Evolutionary conservation across 2,888 invertebrate species (phyloP).

Genomic region (Trichacis sp.): DNA sequence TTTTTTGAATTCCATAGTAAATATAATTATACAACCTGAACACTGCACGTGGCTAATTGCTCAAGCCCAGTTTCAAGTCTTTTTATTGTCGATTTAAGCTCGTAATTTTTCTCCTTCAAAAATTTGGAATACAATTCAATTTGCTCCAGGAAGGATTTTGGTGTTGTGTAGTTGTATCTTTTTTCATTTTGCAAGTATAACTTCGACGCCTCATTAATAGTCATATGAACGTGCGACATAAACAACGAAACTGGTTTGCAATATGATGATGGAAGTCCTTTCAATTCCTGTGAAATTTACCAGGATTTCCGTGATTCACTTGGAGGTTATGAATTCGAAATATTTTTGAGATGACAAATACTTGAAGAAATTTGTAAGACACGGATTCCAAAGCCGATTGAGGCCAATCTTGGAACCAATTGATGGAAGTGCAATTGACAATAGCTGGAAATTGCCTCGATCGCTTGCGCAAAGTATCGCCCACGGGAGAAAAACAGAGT

Average conservation of each 20-base stretch:
- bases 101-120: conserved; percentile 75
- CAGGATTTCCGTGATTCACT: not conserved
- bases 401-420: conserved; percentile 99
- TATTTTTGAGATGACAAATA: conserved; percentile 55
- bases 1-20: not conserved
- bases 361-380: conserved; percentile 84
- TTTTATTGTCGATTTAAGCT: conserved; percentile 80
- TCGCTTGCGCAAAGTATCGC: conserved; percentile 86
- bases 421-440: conserved; percentile 91
- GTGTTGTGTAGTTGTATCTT: conserved; percentile 95
- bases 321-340: not conserved
- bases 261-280: conserved; percentile 63
- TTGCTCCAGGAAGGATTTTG: conserved; percentile 94
- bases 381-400: conserved; percentile 91
- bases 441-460: conserved; percentile 94
- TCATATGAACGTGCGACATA: conserved; percentile 91
- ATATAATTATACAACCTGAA: conserved; percentile 73
- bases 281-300: conserved; percentile 70
- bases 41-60: conserved; percentile 87
- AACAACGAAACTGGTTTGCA: conserved; percentile 79
- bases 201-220: conserved; percentile 87
- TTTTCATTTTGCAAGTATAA: conserved; percentile 86
- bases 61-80: conserved; percentile 90
- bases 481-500: conserved; percentile 95
- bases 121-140: conserved; percentile 85